Percentiles rank a stretch among this genome's conserved stretches.
Conservation (phyloP, 2,113 vertebrate genomes). For the Pungitius pungitius region DNA sequence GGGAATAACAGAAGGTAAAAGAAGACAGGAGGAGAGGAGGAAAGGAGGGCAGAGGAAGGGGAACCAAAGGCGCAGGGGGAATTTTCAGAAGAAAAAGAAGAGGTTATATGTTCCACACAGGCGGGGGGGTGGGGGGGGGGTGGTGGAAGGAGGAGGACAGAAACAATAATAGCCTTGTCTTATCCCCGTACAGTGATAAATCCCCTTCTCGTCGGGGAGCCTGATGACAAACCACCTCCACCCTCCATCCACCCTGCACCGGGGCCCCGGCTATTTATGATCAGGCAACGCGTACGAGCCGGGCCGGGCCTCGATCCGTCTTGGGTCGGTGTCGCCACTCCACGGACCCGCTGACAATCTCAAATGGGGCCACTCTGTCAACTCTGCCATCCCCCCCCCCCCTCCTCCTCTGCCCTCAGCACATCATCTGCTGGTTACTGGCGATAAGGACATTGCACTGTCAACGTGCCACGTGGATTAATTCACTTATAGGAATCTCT, state of each 20-base stretch:
- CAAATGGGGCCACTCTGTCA: slow-evolving; percentile 48
- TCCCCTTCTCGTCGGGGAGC: slow-evolving; percentile 61
- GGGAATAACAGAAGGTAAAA: slow-evolving; percentile 48
- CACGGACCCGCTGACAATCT: slow-evolving; percentile 46
- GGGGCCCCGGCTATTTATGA: slow-evolving; percentile 64
- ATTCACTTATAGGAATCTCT: neutral
- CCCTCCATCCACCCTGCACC: slow-evolving; percentile 50
- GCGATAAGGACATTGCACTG: neutral
- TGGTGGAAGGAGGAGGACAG: slow-evolving; percentile 44
- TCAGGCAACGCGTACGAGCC: slow-evolving; percentile 33
- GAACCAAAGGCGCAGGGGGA: neutral
- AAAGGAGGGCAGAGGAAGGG: slow-evolving; percentile 32
- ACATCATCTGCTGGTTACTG: slow-evolving; percentile 23
- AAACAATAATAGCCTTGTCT: slow-evolving; percentile 76
- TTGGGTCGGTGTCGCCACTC: slow-evolving; percentile 38
- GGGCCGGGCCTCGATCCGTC: slow-evolving; percentile 42
- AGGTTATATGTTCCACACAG: slow-evolving; percentile 40
- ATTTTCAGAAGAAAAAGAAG: slow-evolving; percentile 29
- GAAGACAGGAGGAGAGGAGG: slow-evolving; percentile 15
- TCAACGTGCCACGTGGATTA: neutral
- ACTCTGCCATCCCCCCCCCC: slow-evolving; percentile 12
- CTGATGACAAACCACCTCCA: slow-evolving; percentile 71
- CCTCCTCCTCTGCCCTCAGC: slow-evolving; percentile 10
- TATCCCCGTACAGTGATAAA: slow-evolving; percentile 73
- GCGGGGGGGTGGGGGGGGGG: neutral